Percentiles rank a stretch among this genome's conserved stretches.
phyloP scores from a whole-genome alignment of 2,888 invertebrate genomes.

The Pandemis cinnamomeana region DNA sequence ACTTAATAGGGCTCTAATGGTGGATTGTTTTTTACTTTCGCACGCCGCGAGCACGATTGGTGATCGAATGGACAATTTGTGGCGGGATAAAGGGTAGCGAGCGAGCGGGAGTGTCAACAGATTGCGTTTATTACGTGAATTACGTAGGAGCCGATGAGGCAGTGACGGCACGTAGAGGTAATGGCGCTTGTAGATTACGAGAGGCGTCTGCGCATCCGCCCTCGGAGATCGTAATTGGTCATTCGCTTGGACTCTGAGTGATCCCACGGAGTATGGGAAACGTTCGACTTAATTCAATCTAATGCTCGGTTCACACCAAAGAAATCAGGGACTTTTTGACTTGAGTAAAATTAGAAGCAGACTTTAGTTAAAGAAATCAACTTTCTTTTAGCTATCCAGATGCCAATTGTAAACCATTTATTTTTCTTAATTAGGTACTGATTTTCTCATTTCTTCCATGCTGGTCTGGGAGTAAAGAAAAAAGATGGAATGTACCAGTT shows the following conservation, averaged over 20 bases:
- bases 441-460: too few relatives aligned
- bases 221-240: conserved; percentile 66
- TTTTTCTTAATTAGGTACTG: too few relatives aligned
- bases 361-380: too few relatives aligned
- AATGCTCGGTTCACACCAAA: conserved; percentile 45
- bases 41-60: conserved; percentile 25
- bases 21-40: conserved; percentile 46
- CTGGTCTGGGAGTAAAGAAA: too few relatives aligned
- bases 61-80: conserved; percentile 47
- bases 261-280: conserved; percentile 66
- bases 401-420: too few relatives aligned
- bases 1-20: conserved; percentile 46
- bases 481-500: too few relatives aligned
- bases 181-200: conserved; percentile 68
- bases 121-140: conserved; percentile 65
- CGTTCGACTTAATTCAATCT: conserved; percentile 50
- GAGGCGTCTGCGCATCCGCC: conserved; percentile 67
- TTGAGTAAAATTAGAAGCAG: background rate
- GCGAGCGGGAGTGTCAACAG: conserved; percentile 53
- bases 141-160: conserved; percentile 60
- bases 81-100: conserved; percentile 47
- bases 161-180: conserved; percentile 60
- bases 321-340: background rate
- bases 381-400: too few relatives aligned
- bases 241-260: conserved; percentile 59